phyloP scores from a whole-genome alignment of 2,888 invertebrate genomes.

The Drosophila buzzatii region DNA sequence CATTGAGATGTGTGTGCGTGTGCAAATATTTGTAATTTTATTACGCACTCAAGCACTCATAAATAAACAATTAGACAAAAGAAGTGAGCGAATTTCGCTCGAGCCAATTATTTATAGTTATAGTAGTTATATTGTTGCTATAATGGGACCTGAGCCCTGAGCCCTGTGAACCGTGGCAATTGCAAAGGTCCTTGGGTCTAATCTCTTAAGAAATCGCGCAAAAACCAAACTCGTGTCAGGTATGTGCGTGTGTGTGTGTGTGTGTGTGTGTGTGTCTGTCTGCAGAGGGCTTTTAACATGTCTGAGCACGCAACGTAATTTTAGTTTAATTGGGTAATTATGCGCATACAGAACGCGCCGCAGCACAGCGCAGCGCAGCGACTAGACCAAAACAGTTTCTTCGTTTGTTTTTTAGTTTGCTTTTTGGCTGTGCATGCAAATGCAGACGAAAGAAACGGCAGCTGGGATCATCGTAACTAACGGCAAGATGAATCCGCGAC shows the following conservation, averaged over 20 bases:
- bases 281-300: constrained; percentile 84
- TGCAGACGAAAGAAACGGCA: constrained; percentile 26
- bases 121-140: constrained; percentile 68
- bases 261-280: constrained; percentile 42
- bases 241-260: neutral
- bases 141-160: constrained; percentile 7
- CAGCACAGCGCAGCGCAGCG: constrained; percentile 18
- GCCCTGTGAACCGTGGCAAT: constrained; percentile 8
- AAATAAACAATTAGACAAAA: constrained; percentile 83
- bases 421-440: constrained; percentile 58
- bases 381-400: constrained; percentile 27
- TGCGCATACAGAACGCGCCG: constrained; percentile 80
- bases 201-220: constrained; percentile 59
- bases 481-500: constrained; percentile 62
- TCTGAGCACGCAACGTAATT: constrained; percentile 86
- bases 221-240: constrained; percentile 69
- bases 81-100: constrained; percentile 26
- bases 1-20: constrained; percentile 15
- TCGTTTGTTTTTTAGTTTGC: constrained; percentile 12
- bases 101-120: constrained; percentile 76
- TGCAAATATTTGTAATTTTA: constrained; percentile 82
- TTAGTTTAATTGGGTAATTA: constrained; percentile 86
- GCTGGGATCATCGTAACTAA: constrained; percentile 61
- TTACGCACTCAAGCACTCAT: constrained; percentile 83
- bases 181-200: constrained; percentile 31